These are phyloP conservation scores for Drosophila pseudotakahashii DNA, from an alignment of 2,888 invertebrate species.

Conservation along the genomic window DNA sequence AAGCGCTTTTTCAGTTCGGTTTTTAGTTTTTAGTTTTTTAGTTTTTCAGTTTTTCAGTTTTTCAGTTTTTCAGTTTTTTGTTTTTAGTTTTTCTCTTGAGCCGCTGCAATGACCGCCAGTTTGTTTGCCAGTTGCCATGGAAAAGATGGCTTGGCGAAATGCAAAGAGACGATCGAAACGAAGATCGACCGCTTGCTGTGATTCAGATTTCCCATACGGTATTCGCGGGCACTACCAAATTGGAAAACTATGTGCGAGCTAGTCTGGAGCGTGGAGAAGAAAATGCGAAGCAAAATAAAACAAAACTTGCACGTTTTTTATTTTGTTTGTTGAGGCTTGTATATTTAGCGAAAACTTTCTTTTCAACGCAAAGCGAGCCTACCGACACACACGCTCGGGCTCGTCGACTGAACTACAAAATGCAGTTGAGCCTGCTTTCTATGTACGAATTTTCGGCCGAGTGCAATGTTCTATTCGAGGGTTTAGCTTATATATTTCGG, in stretches of 20 bases:
- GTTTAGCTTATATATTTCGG: not conserved
- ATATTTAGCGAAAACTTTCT: slow-evolving; percentile 73
- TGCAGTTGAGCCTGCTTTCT: slow-evolving; percentile 73
- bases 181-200: slow-evolving; percentile 14
- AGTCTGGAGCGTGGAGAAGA: slow-evolving; percentile 51
- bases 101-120: slow-evolving; percentile 13
- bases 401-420: slow-evolving; percentile 63
- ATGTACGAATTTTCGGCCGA: slow-evolving; percentile 42
- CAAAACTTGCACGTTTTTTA: slow-evolving; percentile 51
- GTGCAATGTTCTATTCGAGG: slow-evolving; percentile 47
- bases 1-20: slow-evolving; percentile 22
- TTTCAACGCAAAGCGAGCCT: slow-evolving; percentile 65
- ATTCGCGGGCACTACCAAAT: slow-evolving; percentile 38
- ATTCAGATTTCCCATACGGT: slow-evolving; percentile 51
- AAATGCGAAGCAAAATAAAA: slow-evolving; percentile 65
- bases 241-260: slow-evolving; percentile 41
- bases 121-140: not conserved
- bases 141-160: slow-evolving; percentile 9
- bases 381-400: slow-evolving; percentile 51
- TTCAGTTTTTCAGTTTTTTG: slow-evolving; percentile 17
- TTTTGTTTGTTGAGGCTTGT: slow-evolving; percentile 64
- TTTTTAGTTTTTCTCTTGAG: slow-evolving; percentile 12
- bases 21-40: slow-evolving; percentile 11
- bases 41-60: slow-evolving; percentile 13
- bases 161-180: slow-evolving; percentile 12